Evolutionary conservation across 37 sponge, comb jelly and placozoan genomes (phyloP), one percentile per base, ranked within the genome.

Genomic region (Cladorhizidae sp.): DNA sequence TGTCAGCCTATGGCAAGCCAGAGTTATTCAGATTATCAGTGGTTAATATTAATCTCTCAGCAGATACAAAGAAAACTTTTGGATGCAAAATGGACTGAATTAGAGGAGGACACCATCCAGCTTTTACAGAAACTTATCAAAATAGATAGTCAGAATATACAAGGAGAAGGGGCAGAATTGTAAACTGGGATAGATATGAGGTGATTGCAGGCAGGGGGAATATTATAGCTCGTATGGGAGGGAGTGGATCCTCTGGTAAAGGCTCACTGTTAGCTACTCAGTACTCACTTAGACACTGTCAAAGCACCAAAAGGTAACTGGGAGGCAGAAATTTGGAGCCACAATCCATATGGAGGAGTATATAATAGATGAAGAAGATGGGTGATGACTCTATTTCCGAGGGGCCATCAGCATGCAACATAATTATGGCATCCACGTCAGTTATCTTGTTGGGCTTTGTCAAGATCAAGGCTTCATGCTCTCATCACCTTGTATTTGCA

Each of bases 341-440:
- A 88, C 63, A 72, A 85, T 37, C 93, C 93, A 0, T 93, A 75
- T 39, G 89, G 83, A 41, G 93, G 74, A 1, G 78, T 77, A n/a
- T n/a, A n/a, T 79, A 64, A 88, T 93, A 18, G 86, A 93, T 64
- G 86, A 88, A 55, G 93, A 85, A 64, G 93, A 93, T 39, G 93
- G 89, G 36, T 93, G 88, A 63, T 63, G 94, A 65, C 75, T 94
- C 0, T 94, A 94, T 70, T 91, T 91, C 25, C 71, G 94, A 22
- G 94, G 94, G 3, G 78, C 94, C 8, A 64, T 94, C 36, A 91
- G 90, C 54, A 94, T 94, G 94, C 90, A 94, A 39, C 81, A 91
- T n/a, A n/a, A 62, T 90, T 68, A 90, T 94, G 94, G 94, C 88
- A 6, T 91, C 94, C 35, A 84, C 80, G 85, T 87, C 84, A 12